Conservation (phyloP, 2,797 vertebrate species). For the Melopsittacus undulatus region DNA sequence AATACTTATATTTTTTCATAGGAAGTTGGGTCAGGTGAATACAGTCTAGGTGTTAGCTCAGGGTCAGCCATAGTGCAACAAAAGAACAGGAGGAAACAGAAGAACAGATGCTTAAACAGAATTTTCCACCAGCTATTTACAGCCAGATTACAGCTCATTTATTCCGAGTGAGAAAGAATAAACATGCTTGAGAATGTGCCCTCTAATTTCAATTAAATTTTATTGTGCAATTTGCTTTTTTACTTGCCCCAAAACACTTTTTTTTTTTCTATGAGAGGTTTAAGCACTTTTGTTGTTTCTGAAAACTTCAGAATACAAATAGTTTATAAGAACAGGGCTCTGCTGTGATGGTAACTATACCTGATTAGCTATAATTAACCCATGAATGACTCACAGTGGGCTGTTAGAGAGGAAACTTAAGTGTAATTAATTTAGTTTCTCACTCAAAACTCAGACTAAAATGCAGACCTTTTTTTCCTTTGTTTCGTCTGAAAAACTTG, state of each 20-base stretch:
- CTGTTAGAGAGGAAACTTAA: background rate
- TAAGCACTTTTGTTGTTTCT: background rate
- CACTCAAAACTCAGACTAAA: background rate
- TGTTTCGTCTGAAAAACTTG: background rate
- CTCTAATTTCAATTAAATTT: constrained; percentile 60
- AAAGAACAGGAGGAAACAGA: background rate
- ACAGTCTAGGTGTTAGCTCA: background rate
- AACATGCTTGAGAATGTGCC: constrained; percentile 23
- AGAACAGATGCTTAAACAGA: constrained; percentile 38
- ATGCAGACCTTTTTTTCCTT: background rate
- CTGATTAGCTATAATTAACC: constrained; percentile 50
- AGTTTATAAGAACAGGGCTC: background rate
- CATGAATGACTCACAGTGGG: background rate
- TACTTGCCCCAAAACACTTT: background rate
- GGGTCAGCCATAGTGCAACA: background rate
- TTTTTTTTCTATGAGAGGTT: background rate
- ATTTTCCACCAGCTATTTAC: constrained; percentile 42
- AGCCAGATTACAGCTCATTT: constrained; percentile 41
- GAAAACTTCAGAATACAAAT: background rate
- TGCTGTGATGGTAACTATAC: constrained; percentile 9
- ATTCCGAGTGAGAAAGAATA: constrained; percentile 49
- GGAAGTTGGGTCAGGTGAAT: background rate
- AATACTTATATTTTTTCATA: background rate
- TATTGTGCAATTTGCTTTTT: constrained; percentile 48
- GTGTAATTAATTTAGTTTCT: background rate